Percentiles rank a stretch among this genome's conserved stretches.
phyloP scores from a whole-genome alignment of 2,888 invertebrate species.

The Platycheirus rosarum region DNA sequence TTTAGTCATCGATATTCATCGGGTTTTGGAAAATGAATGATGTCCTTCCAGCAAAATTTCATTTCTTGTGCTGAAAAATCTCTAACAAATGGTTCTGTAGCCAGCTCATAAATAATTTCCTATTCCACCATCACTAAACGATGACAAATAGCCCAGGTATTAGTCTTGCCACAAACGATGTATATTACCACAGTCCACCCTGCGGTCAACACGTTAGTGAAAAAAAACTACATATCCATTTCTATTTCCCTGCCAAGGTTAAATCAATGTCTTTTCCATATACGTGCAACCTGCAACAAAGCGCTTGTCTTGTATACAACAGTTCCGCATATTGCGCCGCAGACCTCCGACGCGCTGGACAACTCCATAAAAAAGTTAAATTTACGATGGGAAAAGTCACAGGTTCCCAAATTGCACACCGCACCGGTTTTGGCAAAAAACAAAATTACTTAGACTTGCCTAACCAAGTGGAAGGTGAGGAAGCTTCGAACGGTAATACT shows the following conservation, averaged over 20 bases:
- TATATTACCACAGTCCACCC: constrained; percentile 39
- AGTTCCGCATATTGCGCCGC: constrained; percentile 20
- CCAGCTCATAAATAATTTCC: constrained; percentile 8
- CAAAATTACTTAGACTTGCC: constrained; percentile 41
- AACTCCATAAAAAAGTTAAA: constrained; percentile 73
- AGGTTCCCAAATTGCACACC: constrained; percentile 72
- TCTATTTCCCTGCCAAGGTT: constrained; percentile 14
- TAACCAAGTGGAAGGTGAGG: constrained; percentile 24
- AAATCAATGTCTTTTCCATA: constrained; percentile 45
- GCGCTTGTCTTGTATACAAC: constrained; percentile 27
- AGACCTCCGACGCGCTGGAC: constrained; percentile 70
- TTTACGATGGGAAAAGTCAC: constrained; percentile 75
- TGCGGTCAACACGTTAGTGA: constrained; percentile 26
- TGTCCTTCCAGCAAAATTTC: too few relatives aligned
- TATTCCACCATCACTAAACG: neutral
- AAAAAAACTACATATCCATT: constrained; percentile 16
- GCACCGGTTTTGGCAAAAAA: constrained; percentile 46
- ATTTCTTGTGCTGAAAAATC: too few relatives aligned
- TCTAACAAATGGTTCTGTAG: too few relatives aligned
- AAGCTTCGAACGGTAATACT: constrained; percentile 61
- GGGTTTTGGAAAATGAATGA: too few relatives aligned
- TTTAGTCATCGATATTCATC: too few relatives aligned
- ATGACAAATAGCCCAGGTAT: constrained; percentile 58
- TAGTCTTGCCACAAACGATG: constrained; percentile 52
- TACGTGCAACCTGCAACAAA: neutral